Conservation (phyloP, 2,113 vertebrate genomes). For the Australoheros scitulus region DNA sequence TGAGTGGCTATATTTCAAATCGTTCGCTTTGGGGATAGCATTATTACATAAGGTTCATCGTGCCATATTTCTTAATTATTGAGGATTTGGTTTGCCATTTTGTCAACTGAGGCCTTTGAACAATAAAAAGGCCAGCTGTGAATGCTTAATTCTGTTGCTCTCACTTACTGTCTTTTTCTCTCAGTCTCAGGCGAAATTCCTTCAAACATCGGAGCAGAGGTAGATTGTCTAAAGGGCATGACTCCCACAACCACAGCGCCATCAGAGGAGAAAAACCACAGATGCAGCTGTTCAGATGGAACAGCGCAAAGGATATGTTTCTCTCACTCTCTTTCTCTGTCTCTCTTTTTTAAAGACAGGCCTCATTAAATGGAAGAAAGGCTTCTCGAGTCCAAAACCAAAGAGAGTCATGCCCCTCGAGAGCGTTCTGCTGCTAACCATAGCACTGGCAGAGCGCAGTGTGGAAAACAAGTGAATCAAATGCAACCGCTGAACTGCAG, state of each 20-base stretch:
- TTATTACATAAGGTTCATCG: neutral
- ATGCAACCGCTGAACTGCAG: constrained; percentile 54
- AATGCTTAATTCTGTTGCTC: constrained; percentile 14
- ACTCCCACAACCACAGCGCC: constrained; percentile 68
- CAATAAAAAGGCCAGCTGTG: constrained; percentile 16
- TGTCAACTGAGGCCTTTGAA: constrained; percentile 17
- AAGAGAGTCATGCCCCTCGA: constrained; percentile 67
- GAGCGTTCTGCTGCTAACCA: constrained; percentile 63
- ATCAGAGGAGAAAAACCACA: constrained; percentile 72
- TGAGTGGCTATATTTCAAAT: constrained; percentile 20
- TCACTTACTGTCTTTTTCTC: neutral
- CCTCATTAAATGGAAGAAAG: constrained; percentile 71
- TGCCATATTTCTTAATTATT: constrained; percentile 39
- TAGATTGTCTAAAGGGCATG: constrained; percentile 64
- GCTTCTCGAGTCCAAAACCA: constrained; percentile 60
- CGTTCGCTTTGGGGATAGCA: neutral
- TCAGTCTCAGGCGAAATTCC: constrained; percentile 50
- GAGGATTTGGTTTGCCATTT: constrained; percentile 37
- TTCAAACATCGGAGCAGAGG: constrained; percentile 56
- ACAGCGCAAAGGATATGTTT: constrained; percentile 60
- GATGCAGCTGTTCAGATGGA: constrained; percentile 75
- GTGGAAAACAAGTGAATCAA: constrained; percentile 74
- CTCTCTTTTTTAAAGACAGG: constrained; percentile 54
- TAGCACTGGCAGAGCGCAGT: constrained; percentile 43
- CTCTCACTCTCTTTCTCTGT: constrained; percentile 53